phyloP scores from a whole-genome alignment of 2,888 invertebrate species.

The Imbricaverruca yamaguchii region DNA sequence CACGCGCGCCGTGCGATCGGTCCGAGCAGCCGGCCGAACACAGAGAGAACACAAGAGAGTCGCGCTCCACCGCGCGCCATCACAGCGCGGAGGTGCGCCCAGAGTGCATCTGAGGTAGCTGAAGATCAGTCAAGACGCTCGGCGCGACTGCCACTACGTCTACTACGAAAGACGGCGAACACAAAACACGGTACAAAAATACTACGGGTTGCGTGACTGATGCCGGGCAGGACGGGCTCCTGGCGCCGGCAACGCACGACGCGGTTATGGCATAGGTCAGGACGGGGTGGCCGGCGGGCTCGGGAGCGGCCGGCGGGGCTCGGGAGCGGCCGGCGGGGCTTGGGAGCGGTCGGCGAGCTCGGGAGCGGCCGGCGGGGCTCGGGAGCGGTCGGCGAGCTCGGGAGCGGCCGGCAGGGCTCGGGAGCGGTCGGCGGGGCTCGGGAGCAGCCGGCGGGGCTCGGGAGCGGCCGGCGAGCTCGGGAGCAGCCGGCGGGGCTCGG shows the following conservation, averaged over 20 bases:
- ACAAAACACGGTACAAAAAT: neutral
- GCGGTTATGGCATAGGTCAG: no score
- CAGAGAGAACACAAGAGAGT: neutral
- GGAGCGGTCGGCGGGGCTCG: neutral
- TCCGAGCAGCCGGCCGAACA: neutral
- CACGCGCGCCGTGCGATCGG: no score
- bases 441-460: constrained; percentile 56
- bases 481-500: neutral
- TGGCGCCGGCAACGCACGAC: no score
- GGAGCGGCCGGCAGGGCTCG: neutral
- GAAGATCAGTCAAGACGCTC: neutral
- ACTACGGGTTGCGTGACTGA: neutral
- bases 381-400: no score
- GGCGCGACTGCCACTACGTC: neutral
- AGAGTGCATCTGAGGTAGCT: neutral
- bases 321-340: neutral
- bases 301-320: constrained; percentile 63
- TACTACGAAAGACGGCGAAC: neutral
- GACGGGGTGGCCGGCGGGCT: constrained; percentile 50
- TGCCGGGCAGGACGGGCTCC: no score
- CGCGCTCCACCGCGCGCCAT: neutral
- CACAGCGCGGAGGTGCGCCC: neutral
- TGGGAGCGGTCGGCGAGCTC: no score
- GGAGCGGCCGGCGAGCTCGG: constrained; percentile 60
- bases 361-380: no score